A percentile compares a stretch with the other conserved stretches of the same genome.
phyloP scores from a whole-genome alignment of 1,140 invertebrate genomes.

The Eriocheir sinensis region DNA sequence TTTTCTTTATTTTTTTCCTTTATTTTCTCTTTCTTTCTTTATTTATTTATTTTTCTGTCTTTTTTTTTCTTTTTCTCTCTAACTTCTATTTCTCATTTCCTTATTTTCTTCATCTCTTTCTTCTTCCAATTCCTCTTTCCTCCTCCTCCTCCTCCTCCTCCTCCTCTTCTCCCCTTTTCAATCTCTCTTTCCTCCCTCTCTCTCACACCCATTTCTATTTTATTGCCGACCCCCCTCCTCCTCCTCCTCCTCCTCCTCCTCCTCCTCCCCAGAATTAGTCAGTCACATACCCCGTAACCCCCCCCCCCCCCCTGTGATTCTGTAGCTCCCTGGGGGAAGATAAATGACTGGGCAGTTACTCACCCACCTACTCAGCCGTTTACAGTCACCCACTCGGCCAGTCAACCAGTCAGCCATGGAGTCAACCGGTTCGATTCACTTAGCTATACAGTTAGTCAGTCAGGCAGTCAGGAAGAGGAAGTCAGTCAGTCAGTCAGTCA shows the following conservation, averaged over 20 bases:
- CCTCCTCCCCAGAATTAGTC: neutral
- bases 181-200: neutral
- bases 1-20: neutral
- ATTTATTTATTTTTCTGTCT: neutral
- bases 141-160: neutral
- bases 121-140: neutral
- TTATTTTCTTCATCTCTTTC: neutral
- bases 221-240: neutral
- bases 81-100: neutral
- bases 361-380: neutral
- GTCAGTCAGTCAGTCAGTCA: too few relatives aligned
- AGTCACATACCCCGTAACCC: neutral
- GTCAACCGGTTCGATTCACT: too few relatives aligned
- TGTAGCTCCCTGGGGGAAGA: neutral
- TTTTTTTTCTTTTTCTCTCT: neutral
- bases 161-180: neutral
- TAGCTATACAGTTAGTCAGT: too few relatives aligned
- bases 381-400: neutral
- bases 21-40: neutral
- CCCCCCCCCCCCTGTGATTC: neutral
- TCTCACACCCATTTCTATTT: neutral
- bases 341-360: neutral
- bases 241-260: neutral
- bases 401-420: too few relatives aligned
- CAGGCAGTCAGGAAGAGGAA: too few relatives aligned